Evolutionary conservation across 2,888 invertebrate genomes (phyloP).

Genomic region (Rhamphomyia laevipes): DNA sequence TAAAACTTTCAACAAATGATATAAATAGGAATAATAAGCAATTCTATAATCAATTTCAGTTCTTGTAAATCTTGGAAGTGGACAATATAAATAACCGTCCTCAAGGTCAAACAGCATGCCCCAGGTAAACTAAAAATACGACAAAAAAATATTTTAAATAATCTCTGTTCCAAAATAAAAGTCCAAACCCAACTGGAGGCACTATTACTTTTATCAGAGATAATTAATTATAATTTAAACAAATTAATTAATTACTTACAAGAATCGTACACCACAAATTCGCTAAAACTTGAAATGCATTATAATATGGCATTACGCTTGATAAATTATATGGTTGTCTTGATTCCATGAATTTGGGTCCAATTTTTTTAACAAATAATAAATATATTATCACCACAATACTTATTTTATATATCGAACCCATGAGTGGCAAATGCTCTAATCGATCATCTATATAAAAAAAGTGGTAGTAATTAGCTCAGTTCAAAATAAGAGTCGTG

Average conservation of each 20-base stretch:
- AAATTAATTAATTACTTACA: too few relatives aligned
- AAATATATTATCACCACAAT: slow-evolving; percentile 47
- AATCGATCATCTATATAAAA: slow-evolving; percentile 47
- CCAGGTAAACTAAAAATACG: too few relatives aligned
- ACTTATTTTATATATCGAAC: slow-evolving; percentile 49
- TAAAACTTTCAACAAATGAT: slow-evolving; percentile 46
- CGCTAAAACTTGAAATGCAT: slow-evolving; percentile 49
- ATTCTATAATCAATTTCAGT: not conserved
- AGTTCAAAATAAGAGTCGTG: too few relatives aligned
- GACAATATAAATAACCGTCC: too few relatives aligned
- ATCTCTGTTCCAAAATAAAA: too few relatives aligned
- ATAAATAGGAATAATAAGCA: slow-evolving; percentile 41
- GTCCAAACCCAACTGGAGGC: too few relatives aligned
- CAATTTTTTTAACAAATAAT: slow-evolving; percentile 52
- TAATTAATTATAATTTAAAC: too few relatives aligned
- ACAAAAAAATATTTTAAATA: too few relatives aligned
- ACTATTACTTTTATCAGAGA: too few relatives aligned
- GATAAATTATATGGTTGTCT: slow-evolving; percentile 50
- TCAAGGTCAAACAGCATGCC: too few relatives aligned
- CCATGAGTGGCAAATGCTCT: slow-evolving; percentile 50
- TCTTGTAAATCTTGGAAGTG: not conserved
- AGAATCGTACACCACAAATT: slow-evolving; percentile 26
- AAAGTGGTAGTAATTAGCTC: too few relatives aligned
- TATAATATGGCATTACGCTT: slow-evolving; percentile 50
- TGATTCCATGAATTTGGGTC: slow-evolving; percentile 57